Percentiles rank a stretch among this genome's conserved stretches.
Conservation (phyloP, 2,888 invertebrate genomes). For the Cryptus armator region DNA sequence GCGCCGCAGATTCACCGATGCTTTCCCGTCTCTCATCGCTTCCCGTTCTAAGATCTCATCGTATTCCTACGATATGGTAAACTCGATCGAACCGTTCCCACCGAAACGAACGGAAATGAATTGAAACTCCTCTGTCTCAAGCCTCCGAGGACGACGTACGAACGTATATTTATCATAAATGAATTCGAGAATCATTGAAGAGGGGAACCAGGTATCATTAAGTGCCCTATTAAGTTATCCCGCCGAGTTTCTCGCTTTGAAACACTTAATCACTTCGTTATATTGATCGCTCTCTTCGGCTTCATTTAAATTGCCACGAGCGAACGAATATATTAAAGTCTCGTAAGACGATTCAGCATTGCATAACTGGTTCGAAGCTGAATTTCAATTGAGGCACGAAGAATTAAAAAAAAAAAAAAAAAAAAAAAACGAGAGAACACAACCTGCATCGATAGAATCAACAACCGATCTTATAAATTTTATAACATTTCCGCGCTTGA, state of each 20-base stretch:
- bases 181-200: conserved; percentile 46
- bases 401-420: background rate
- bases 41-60: conserved; percentile 21
- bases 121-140: conserved; percentile 43
- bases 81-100: conserved; percentile 18
- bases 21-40: conserved; percentile 28
- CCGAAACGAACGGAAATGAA: conserved; percentile 46
- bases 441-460: background rate
- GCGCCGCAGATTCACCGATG: conserved; percentile 53
- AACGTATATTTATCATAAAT: conserved; percentile 34
- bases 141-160: background rate
- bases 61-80: conserved; percentile 32
- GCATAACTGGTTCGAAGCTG: conserved; percentile 27
- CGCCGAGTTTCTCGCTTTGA: conserved; percentile 40
- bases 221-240: conserved; percentile 60
- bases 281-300: conserved; percentile 61
- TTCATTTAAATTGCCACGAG: conserved; percentile 41
- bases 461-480: background rate
- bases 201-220: conserved; percentile 56
- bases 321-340: conserved; percentile 40
- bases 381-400: conserved; percentile 29
- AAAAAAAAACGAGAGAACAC: background rate
- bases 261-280: conserved; percentile 53
- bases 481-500: background rate
- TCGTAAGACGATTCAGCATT: background rate